Evolutionary conservation across 2,888 invertebrate genomes (phyloP).

Genomic region (Celastrina argiolus): DNA sequence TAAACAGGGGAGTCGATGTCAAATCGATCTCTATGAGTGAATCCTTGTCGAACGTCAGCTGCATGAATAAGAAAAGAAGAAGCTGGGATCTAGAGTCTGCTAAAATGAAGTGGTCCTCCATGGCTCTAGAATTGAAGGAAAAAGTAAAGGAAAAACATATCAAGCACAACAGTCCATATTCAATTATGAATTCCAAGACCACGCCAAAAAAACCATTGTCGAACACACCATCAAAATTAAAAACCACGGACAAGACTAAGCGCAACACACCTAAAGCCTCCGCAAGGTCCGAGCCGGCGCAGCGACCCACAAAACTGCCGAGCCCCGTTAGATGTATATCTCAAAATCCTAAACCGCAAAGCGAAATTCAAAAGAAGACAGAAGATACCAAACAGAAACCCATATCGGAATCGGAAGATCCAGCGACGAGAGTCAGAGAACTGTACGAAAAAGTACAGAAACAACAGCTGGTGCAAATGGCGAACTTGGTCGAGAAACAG

Average conservation of each 20-base stretch:
- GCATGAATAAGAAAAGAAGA: slow-evolving; percentile 57
- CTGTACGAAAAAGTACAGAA: slow-evolving; percentile 76
- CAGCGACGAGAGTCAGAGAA: slow-evolving; percentile 58
- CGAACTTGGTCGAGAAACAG: slow-evolving; percentile 79
- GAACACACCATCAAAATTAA: slow-evolving; percentile 39
- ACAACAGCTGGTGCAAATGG: slow-evolving; percentile 81
- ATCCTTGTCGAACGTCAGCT: slow-evolving; percentile 55
- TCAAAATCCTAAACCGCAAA: slow-evolving; percentile 40
- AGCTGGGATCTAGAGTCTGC: slow-evolving; percentile 71
- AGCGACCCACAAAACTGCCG: slow-evolving; percentile 38
- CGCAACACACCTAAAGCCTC: slow-evolving; percentile 39
- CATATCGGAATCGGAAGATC: slow-evolving; percentile 52
- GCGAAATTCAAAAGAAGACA: slow-evolving; percentile 32
- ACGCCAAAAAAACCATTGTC: slow-evolving; percentile 37
- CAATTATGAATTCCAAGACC: slow-evolving; percentile 29
- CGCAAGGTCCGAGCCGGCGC: slow-evolving; percentile 48
- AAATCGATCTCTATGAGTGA: slow-evolving; percentile 74
- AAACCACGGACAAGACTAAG: slow-evolving; percentile 42
- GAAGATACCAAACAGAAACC: slow-evolving; percentile 30
- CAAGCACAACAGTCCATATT: slow-evolving; percentile 21
- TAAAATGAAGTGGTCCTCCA: slow-evolving; percentile 72
- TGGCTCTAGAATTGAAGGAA: slow-evolving; percentile 62
- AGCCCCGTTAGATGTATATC: slow-evolving; percentile 41
- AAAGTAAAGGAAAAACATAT: slow-evolving; percentile 34
- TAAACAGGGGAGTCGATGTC: slow-evolving; percentile 66